phyloP scores from a whole-genome alignment of 2,888 invertebrate genomes.

The Rhynchonema sp. region DNA sequence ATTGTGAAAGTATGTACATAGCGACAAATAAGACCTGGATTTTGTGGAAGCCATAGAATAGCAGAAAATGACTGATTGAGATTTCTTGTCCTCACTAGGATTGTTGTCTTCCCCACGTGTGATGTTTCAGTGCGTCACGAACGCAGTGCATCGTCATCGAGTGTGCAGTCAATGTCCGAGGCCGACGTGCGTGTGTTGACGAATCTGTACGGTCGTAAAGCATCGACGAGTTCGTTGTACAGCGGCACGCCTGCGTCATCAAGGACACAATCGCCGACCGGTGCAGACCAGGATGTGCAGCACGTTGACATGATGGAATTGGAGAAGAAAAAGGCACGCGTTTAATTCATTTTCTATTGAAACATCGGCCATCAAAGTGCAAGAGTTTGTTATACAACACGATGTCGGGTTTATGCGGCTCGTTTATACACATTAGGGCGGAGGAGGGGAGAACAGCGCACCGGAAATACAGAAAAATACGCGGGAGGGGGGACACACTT shows the following conservation, averaged over 20 bases:
- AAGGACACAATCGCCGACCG: neutral
- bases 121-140: neutral
- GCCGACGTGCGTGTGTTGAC: neutral
- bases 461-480: too few species aligned
- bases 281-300: neutral
- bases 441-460: too few species aligned
- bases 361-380: neutral
- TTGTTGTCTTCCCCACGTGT: too few species aligned
- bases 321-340: neutral
- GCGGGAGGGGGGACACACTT: too few species aligned
- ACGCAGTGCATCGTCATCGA: neutral
- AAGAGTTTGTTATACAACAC: too few species aligned
- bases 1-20: too few species aligned
- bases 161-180: neutral
- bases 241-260: neutral
- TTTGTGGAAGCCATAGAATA: too few species aligned
- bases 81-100: too few species aligned
- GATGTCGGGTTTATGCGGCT: too few species aligned
- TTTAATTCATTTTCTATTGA: neutral
- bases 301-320: neutral
- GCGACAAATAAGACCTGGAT: too few species aligned
- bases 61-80: too few species aligned
- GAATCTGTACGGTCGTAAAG: neutral
- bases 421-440: too few species aligned
- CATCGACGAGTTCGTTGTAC: neutral